A percentile compares a stretch with the other conserved stretches of the same genome.
Evolutionary conservation across 2,888 invertebrate genomes (phyloP).

Genomic region (Tetragnatha montana): DNA sequence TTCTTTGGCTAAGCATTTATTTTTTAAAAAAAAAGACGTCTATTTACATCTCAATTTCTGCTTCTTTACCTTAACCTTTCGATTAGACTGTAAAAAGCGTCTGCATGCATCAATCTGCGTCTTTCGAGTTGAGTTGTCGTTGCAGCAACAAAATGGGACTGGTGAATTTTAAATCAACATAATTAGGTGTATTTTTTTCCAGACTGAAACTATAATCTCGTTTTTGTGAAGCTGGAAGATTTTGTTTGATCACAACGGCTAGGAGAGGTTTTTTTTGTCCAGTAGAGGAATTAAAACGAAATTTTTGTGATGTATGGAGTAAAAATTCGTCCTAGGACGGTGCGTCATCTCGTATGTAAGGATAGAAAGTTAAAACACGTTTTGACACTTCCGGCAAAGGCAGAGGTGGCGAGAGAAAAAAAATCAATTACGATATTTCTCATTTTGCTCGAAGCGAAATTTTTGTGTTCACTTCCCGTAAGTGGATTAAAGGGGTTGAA

Average conservation of each 20-base stretch:
- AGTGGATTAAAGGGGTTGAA: background rate
- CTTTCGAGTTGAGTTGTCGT: background rate
- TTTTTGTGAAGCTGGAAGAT: background rate
- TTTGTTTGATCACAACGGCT: background rate
- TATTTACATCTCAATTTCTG: background rate
- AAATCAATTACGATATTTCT: background rate
- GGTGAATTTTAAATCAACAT: slow-evolving; percentile 35
- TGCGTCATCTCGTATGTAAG: background rate
- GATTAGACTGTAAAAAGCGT: background rate
- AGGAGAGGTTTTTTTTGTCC: background rate
- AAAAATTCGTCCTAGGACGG: background rate
- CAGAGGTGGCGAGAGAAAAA: background rate
- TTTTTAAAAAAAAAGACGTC: too few species aligned
- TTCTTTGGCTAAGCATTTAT: too few species aligned
- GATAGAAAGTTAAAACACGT: background rate
- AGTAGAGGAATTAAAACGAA: background rate
- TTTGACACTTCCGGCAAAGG: background rate
- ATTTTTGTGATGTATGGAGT: background rate
- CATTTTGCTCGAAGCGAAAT: background rate
- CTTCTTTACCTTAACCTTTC: background rate
- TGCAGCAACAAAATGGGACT: background rate
- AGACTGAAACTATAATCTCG: background rate
- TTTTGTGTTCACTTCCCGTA: background rate
- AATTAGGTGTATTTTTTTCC: slow-evolving; percentile 16
- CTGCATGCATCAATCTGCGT: background rate